Evolutionary conservation across 2,113 vertebrate species (phyloP).

Genomic region (Ctenomys sociabilis): DNA sequence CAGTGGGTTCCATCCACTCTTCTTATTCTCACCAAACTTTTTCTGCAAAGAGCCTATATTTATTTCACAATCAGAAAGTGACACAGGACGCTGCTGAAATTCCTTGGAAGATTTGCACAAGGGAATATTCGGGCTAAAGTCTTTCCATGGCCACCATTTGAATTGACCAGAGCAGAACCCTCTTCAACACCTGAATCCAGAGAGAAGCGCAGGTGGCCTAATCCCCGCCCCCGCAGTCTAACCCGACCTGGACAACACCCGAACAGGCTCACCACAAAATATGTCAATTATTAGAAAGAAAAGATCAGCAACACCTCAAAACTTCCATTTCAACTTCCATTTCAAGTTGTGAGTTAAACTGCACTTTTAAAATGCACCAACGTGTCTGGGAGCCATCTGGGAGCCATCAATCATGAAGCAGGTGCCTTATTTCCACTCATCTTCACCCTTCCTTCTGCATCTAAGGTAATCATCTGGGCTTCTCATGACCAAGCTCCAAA

Average conservation of each 20-base stretch:
- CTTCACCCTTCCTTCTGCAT: background rate
- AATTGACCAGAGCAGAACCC: background rate
- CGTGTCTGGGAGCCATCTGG: background rate
- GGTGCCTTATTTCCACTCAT: background rate
- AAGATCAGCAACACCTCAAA: background rate
- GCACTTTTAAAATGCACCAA: background rate
- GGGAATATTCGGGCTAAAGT: background rate
- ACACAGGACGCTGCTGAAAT: background rate
- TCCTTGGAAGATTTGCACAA: background rate
- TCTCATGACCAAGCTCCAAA: background rate
- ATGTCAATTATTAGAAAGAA: background rate
- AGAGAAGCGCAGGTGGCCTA: background rate
- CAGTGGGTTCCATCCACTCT: rapidly evolving
- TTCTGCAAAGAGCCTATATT: background rate
- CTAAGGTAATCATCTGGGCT: background rate
- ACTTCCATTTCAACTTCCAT: slow-evolving; percentile 1
- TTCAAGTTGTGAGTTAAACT: slow-evolving; percentile 17
- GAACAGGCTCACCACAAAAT: background rate
- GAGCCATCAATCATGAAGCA: background rate
- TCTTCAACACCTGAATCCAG: background rate
- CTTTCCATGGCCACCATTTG: background rate
- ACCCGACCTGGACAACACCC: background rate
- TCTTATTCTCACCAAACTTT: background rate
- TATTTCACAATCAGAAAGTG: background rate
- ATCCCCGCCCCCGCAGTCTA: background rate